Conservation (phyloP, 2,888 invertebrate species). For the Xiphydria camelus region DNA sequence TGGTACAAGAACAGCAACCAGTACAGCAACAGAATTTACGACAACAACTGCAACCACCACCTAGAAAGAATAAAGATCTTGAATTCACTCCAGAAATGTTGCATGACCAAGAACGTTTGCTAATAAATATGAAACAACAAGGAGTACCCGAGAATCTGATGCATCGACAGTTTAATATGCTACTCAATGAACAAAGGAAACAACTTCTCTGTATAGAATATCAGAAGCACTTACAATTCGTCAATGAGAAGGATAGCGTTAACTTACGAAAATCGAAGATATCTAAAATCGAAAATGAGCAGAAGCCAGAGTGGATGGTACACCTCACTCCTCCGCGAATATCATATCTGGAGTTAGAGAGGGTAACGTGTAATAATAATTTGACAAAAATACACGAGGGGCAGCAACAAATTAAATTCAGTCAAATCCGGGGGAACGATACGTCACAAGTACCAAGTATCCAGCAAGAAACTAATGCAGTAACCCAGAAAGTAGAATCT, state of each 20-base stretch:
- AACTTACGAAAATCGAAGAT: slow-evolving; percentile 9
- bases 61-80: slow-evolving; percentile 16
- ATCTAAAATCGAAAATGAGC: slow-evolving; percentile 23
- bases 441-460: too few relatives aligned
- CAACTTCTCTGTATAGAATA: slow-evolving; percentile 33
- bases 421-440: too few relatives aligned
- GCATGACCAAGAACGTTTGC: slow-evolving; percentile 43
- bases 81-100: slow-evolving; percentile 44
- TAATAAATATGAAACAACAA: slow-evolving; percentile 44
- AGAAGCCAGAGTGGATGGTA: slow-evolving; percentile 50
- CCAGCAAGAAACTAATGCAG: too few relatives aligned
- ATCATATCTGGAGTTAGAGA: too few relatives aligned
- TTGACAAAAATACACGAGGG: slow-evolving; percentile 20
- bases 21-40: background rate
- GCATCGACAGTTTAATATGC: slow-evolving; percentile 42
- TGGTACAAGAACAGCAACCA: slow-evolving; percentile 8
- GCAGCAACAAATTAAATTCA: too few relatives aligned
- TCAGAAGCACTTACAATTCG: slow-evolving; percentile 4
- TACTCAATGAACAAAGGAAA: slow-evolving; percentile 44
- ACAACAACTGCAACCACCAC: background rate
- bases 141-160: slow-evolving; percentile 41
- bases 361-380: too few relatives aligned
- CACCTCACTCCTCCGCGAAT: slow-evolving; percentile 42
- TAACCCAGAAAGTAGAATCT: too few relatives aligned
- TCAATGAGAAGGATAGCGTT: background rate